These are phyloP conservation scores for Oncorhynchus keta DNA, from an alignment of 2,113 vertebrate genomes.

Conservation along the genomic window DNA sequence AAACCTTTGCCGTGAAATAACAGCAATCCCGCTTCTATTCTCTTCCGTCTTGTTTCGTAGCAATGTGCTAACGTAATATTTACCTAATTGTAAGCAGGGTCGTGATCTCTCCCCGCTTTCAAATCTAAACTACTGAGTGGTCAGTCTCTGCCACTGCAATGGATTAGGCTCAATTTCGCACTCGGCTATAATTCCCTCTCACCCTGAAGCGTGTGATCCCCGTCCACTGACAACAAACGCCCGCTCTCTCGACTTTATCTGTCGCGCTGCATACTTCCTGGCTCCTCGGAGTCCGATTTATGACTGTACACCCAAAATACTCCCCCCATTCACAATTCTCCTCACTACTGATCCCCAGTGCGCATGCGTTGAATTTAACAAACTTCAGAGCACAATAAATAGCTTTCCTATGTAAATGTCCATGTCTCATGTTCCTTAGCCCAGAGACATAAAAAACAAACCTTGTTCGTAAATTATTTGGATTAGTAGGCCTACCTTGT, in stretches of 20 bases:
- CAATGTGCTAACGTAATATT: constrained; percentile 47
- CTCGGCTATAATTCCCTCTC: constrained; percentile 51
- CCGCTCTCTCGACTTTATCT: constrained; percentile 56
- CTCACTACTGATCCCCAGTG: constrained; percentile 32
- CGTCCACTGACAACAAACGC: constrained; percentile 55
- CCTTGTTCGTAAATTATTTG: background rate
- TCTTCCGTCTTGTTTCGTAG: constrained; percentile 47
- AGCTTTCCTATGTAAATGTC: too few relatives aligned
- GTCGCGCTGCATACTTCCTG: constrained; percentile 57
- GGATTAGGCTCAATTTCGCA: constrained; percentile 55
- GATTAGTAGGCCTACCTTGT: too few relatives aligned
- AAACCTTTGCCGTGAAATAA: constrained; percentile 10
- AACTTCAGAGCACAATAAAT: constrained; percentile 21
- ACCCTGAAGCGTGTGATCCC: constrained; percentile 51
- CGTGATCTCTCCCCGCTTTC: constrained; percentile 44
- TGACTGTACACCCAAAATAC: constrained; percentile 65
- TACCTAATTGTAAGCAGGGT: constrained; percentile 29
- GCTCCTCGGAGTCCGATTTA: constrained; percentile 57
- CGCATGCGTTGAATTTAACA: constrained; percentile 47
- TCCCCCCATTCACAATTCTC: constrained; percentile 61
- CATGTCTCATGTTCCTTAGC: background rate
- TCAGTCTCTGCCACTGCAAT: constrained; percentile 43
- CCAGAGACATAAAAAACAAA: background rate
- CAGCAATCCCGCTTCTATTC: constrained; percentile 37
- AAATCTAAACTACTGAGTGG: constrained; percentile 53